Evolutionary conservation across 2,797 vertebrate species (phyloP).

Genomic region (Carduelis carduelis): DNA sequence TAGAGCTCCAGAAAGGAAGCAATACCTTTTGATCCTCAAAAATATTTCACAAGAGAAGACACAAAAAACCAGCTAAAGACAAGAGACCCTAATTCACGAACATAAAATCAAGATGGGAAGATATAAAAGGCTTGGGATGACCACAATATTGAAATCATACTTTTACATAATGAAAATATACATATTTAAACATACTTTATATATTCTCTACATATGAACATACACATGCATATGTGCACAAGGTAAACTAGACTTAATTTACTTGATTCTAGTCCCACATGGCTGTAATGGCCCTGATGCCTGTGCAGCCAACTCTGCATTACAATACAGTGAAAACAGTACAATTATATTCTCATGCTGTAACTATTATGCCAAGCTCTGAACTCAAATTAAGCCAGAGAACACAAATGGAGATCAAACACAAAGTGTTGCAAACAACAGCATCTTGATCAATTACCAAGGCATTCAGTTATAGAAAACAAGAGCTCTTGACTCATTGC

Average conservation of each 20-base stretch:
- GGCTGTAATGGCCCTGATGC: neutral
- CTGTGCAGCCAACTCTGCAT: neutral
- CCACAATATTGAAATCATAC: neutral
- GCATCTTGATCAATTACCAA: neutral
- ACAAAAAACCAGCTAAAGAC: neutral
- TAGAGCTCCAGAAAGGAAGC: neutral
- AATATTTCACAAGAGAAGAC: neutral
- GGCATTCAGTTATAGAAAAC: neutral
- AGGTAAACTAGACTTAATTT: neutral
- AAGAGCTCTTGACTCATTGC: neutral
- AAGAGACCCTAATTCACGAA: neutral
- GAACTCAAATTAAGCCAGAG: neutral
- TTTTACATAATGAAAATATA: neutral
- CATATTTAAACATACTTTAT: accelerated
- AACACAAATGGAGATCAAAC: neutral
- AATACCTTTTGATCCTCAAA: neutral
- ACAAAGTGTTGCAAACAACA: neutral
- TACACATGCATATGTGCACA: accelerated
- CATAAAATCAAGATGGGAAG: neutral
- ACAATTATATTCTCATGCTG: neutral
- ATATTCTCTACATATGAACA: neutral
- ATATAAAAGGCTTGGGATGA: neutral
- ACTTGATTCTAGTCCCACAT: neutral
- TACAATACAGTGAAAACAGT: neutral
- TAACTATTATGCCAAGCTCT: neutral